Conservation (phyloP, 2,888 invertebrate genomes). For the Lepetodrilus schrolli region DNA sequence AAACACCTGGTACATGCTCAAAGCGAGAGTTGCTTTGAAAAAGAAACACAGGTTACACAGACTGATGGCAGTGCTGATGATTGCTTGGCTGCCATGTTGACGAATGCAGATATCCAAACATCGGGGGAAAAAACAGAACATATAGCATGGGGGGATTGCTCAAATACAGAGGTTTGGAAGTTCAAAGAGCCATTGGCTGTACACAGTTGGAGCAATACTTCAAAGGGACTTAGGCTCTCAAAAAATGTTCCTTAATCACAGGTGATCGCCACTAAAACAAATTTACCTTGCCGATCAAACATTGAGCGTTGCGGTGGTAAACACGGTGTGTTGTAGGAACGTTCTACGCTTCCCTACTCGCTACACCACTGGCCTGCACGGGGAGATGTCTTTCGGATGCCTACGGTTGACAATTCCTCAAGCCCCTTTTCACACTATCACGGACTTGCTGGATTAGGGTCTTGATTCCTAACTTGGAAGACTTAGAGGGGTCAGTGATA, state of each 20-base stretch:
- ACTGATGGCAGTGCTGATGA: slow-evolving; percentile 1
- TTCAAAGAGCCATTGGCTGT: slow-evolving; percentile 46
- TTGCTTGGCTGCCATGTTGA: slow-evolving; percentile 26
- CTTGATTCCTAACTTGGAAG: slow-evolving; percentile 35
- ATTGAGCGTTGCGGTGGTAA: slow-evolving; percentile 38
- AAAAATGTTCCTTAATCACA: slow-evolving; percentile 55
- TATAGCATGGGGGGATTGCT: slow-evolving; percentile 38
- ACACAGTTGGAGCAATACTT: slow-evolving; percentile 42
- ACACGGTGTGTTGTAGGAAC: slow-evolving; percentile 31
- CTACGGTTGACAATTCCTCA: slow-evolving; percentile 33
- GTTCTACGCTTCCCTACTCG: background rate
- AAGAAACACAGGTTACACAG: slow-evolving; percentile 32
- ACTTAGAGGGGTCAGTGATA: slow-evolving; percentile 27
- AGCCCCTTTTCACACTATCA: slow-evolving; percentile 42
- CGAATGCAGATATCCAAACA: slow-evolving; percentile 35
- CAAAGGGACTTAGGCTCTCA: slow-evolving; percentile 43
- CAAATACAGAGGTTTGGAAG: slow-evolving; percentile 43
- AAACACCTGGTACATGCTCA: slow-evolving; percentile 23
- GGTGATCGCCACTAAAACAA: slow-evolving; percentile 50
- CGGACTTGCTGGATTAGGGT: slow-evolving; percentile 41
- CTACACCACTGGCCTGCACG: background rate
- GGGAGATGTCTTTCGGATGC: slow-evolving; percentile 9
- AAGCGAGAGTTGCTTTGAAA: slow-evolving; percentile 29
- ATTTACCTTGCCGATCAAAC: slow-evolving; percentile 51
- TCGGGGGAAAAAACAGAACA: slow-evolving; percentile 35